Percentiles rank a stretch among this genome's conserved stretches.
These are phyloP conservation scores for Selene dorsalis DNA, from an alignment of 2,797 vertebrate species.

Conservation along the genomic window DNA sequence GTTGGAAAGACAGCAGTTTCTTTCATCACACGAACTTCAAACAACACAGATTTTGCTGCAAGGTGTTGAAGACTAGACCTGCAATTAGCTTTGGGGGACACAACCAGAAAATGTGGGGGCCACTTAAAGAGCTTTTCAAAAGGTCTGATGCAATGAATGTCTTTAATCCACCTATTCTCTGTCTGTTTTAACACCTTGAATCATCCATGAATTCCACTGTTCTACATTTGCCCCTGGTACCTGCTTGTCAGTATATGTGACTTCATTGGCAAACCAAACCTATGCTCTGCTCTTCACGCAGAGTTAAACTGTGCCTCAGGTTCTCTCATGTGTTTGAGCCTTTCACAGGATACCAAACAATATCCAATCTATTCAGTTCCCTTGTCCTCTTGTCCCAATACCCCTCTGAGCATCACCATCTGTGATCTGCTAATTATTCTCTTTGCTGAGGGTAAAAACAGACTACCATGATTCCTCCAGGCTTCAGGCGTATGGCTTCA, in stretches of 20 bases:
- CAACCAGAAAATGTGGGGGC: not conserved
- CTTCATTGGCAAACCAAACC: not conserved
- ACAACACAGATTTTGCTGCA: not conserved
- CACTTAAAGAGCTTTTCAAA: not conserved
- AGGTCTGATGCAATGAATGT: not conserved
- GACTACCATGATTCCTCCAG: constrained; percentile 7
- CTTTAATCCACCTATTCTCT: not conserved
- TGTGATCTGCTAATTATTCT: constrained; percentile 57
- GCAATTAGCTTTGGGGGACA: not conserved
- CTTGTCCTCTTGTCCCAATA: constrained; percentile 28
- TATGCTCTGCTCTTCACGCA: constrained; percentile 1
- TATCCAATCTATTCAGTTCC: constrained; percentile 37
- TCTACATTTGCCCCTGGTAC: not conserved
- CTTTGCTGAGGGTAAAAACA: constrained; percentile 42
- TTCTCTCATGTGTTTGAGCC: not conserved
- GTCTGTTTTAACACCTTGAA: not conserved
- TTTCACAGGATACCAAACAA: constrained; percentile 35
- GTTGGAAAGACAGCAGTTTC: constrained; percentile 4
- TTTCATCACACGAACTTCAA: constrained; percentile 20
- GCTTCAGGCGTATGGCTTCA: constrained; percentile 30
- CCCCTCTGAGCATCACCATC: constrained; percentile 41
- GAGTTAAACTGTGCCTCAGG: not conserved
- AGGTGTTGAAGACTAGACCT: not conserved
- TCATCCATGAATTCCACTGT: not conserved
- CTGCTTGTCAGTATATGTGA: not conserved